Evolutionary conservation across 2,797 vertebrate species (phyloP).

Genomic region (Semaprochilodus insignis): DNA sequence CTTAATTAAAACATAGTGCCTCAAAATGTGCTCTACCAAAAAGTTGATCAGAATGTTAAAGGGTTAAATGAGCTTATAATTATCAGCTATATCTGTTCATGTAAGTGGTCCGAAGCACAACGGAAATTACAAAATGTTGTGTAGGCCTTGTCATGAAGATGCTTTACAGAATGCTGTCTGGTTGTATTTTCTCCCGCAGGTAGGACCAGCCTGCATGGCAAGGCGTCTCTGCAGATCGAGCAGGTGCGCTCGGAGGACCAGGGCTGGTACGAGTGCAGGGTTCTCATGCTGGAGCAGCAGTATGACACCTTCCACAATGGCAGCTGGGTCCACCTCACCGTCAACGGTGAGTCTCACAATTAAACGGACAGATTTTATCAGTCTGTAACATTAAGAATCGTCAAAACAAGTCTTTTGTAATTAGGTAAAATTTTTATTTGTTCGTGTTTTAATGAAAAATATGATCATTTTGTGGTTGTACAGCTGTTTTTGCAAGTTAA

Average conservation of each 20-base stretch:
- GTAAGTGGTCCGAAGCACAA: no score
- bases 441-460: no score
- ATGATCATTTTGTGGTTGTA: no score
- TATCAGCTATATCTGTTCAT: no score
- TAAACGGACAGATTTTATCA: background rate
- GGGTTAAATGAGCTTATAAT: no score
- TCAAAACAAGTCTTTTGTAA: no score
- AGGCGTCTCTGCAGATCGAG: conserved; percentile 95
- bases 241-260: conserved; percentile 96
- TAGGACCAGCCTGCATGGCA: conserved; percentile 93
- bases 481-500: no score
- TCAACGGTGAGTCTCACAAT: conserved; percentile 86
- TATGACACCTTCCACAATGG: conserved; percentile 98
- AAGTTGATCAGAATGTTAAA: no score
- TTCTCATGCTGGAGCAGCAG: conserved; percentile 99
- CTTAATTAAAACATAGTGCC: no score
- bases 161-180: background rate
- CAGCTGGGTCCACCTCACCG: conserved; percentile 99
- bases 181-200: conserved; percentile 74
- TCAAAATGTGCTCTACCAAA: no score
- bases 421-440: no score
- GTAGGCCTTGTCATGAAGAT: background rate
- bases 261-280: conserved; percentile 99
- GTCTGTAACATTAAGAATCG: no score
- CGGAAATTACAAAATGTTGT: background rate